Conservation (phyloP, 2,888 invertebrate genomes). For the Melangyna quadrimaculata region DNA sequence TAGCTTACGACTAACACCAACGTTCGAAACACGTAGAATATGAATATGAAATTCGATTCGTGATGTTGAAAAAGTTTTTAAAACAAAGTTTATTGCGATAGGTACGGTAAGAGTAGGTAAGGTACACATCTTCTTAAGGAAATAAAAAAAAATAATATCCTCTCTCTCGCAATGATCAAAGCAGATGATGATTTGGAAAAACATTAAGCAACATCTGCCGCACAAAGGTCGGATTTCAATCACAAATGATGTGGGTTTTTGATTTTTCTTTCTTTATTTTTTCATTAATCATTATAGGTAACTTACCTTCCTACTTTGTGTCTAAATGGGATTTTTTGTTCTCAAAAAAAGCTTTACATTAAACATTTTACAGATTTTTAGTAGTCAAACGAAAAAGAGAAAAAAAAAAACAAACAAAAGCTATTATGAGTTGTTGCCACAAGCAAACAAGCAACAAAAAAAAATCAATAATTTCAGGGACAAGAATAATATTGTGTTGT, state of each 20-base stretch:
- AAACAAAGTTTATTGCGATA: neutral
- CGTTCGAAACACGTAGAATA: constrained; percentile 20
- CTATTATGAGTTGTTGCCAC: neutral
- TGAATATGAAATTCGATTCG: constrained; percentile 42
- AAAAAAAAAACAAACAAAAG: neutral
- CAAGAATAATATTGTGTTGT: neutral
- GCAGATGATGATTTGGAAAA: constrained; percentile 8
- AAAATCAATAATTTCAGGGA: constrained; percentile 26
- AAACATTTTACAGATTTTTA: neutral
- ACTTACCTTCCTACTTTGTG: neutral
- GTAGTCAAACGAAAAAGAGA: neutral
- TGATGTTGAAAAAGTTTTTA: constrained; percentile 15
- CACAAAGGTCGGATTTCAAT: constrained; percentile 5
- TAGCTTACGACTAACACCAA: too few species aligned
- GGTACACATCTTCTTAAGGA: neutral
- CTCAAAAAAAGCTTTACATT: neutral
- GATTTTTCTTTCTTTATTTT: neutral
- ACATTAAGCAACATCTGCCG: constrained; percentile 6
- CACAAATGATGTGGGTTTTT: constrained; percentile 10
- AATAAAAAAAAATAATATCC: constrained; percentile 5
- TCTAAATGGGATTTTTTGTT: neutral
- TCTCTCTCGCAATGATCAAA: constrained; percentile 28
- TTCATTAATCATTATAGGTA: neutral
- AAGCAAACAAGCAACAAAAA: neutral
- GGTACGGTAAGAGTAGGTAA: too few species aligned